phyloP scores from a whole-genome alignment of 2,888 invertebrate genomes.

The Stenolophus ochropezus region DNA sequence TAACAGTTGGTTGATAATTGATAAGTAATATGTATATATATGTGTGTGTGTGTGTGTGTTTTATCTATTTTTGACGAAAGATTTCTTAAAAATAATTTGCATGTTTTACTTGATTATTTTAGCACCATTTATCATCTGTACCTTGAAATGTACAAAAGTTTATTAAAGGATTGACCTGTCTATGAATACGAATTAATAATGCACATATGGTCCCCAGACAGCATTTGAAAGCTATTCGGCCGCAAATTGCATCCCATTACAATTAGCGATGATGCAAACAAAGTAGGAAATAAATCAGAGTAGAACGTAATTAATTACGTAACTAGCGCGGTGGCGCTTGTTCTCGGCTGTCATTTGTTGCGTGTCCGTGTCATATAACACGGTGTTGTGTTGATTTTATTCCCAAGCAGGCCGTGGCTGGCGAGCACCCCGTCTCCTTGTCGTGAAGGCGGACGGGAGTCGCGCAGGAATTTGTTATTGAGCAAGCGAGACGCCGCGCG shows the following conservation, averaged over 20 bases:
- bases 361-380: slow-evolving; percentile 20
- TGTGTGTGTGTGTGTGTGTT: too few species aligned
- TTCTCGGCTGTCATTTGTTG: slow-evolving; percentile 14
- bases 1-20: too few species aligned
- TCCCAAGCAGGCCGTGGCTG: neutral
- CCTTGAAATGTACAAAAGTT: too few species aligned
- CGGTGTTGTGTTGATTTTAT: slow-evolving; percentile 1
- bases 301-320: slow-evolving; percentile 1
- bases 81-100: too few species aligned
- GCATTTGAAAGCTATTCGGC: neutral
- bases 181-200: neutral
- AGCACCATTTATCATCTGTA: too few species aligned
- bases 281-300: neutral
- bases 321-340: neutral
- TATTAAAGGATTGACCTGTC: neutral
- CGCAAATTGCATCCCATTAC: neutral
- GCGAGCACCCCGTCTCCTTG: neutral
- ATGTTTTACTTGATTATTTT: too few species aligned
- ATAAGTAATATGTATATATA: too few species aligned
- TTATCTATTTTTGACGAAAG: too few species aligned
- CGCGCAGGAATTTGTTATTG: neutral
- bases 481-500: neutral
- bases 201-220: neutral
- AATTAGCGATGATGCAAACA: neutral
- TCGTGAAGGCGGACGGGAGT: neutral